Percentiles rank a stretch among this genome's conserved stretches.
These are phyloP conservation scores for Zosterops hypoxanthus DNA, from an alignment of 2,113 vertebrate species.

Conservation along the genomic window DNA sequence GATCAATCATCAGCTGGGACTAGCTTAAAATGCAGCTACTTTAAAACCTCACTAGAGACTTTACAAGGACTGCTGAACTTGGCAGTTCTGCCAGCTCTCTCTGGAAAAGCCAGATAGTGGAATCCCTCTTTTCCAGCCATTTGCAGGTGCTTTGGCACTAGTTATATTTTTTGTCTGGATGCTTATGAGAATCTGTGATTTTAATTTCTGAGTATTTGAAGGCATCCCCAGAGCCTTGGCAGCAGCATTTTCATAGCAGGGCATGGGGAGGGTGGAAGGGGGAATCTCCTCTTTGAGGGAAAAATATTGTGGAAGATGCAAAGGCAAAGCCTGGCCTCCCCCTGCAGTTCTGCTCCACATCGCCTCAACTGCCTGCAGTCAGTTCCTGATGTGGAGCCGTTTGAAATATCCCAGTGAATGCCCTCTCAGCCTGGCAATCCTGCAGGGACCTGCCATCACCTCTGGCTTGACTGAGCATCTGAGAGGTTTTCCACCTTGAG, in stretches of 20 bases:
- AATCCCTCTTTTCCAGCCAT: neutral
- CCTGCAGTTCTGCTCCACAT: neutral
- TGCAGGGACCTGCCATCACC: neutral
- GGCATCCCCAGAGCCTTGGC: neutral
- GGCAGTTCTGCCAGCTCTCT: neutral
- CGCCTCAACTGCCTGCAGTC: accelerated
- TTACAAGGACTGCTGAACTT: neutral
- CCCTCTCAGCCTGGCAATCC: neutral
- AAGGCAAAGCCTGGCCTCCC: neutral
- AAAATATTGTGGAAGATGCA: neutral
- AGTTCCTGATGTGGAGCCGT: neutral
- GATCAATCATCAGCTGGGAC: neutral
- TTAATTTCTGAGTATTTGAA: neutral
- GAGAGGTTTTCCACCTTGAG: neutral
- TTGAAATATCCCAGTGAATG: neutral
- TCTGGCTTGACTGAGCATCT: neutral
- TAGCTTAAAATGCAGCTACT: neutral
- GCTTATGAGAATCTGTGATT: neutral
- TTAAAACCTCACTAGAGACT: neutral
- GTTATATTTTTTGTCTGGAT: neutral
- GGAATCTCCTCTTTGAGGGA: neutral
- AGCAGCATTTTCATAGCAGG: neutral
- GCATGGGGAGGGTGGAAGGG: neutral
- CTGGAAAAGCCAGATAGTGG: neutral
- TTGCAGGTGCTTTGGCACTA: neutral